phyloP scores from a whole-genome alignment of 2,113 vertebrate species.

The Pantherophis guttatus region DNA sequence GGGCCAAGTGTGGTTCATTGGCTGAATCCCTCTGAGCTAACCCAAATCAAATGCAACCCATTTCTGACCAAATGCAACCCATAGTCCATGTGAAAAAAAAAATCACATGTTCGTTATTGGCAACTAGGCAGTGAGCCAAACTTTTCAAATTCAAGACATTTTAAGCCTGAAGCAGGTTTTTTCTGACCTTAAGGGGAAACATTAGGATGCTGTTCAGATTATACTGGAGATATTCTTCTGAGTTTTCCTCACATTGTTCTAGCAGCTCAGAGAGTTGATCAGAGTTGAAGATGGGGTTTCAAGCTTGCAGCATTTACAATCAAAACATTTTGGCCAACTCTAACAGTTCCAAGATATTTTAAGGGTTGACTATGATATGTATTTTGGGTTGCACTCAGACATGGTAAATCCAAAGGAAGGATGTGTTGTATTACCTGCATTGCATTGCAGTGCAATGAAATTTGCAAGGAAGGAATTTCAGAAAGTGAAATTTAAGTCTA shows the following conservation, averaged over 20 bases:
- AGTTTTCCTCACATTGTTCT: not conserved
- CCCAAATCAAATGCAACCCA: not conserved
- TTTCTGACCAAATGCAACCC: not conserved
- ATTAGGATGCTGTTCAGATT: not conserved
- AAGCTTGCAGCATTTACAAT: not conserved
- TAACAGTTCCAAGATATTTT: not conserved
- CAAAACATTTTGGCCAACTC: not conserved
- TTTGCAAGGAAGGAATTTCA: not conserved
- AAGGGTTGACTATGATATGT: not conserved
- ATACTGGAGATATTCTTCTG: not conserved
- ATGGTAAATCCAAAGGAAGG: not conserved
- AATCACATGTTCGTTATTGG: not conserved
- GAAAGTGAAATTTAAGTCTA: not conserved
- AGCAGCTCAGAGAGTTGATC: not conserved
- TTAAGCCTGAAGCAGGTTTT: not conserved
- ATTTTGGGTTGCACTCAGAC: not conserved
- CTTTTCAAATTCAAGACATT: not conserved
- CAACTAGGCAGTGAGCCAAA: not conserved
- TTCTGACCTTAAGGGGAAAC: not conserved
- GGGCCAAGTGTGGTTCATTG: not conserved
- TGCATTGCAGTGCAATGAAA: not conserved
- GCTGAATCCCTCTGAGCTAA: not conserved
- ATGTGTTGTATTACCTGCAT: not conserved
- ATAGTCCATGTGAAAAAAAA: not conserved
- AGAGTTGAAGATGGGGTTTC: not conserved